These are phyloP conservation scores for Echiichthys vipera DNA, from an alignment of 2,797 vertebrate species.

Conservation along the genomic window DNA sequence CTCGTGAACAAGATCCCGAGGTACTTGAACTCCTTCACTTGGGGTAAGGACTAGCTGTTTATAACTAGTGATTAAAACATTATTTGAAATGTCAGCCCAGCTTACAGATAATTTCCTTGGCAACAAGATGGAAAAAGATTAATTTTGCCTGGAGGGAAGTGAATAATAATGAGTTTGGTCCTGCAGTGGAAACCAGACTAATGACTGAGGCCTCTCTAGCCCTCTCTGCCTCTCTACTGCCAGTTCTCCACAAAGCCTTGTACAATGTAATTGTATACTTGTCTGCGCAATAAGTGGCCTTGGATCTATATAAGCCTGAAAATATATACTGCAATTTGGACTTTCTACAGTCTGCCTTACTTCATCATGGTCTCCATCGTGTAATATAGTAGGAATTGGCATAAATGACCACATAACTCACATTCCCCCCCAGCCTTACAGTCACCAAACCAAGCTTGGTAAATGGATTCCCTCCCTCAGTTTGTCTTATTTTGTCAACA, in stretches of 20 bases:
- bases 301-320: slow-evolving; percentile 45
- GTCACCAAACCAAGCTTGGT: slow-evolving; percentile 9
- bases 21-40: no score
- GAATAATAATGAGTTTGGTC: slow-evolving; percentile 40
- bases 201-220: slow-evolving; percentile 47
- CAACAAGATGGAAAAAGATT: slow-evolving; percentile 29
- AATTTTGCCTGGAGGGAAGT: slow-evolving; percentile 35
- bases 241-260: slow-evolving; percentile 36
- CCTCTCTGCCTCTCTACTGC: slow-evolving; percentile 30
- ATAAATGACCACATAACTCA: slow-evolving; percentile 39
- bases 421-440: slow-evolving; percentile 43
- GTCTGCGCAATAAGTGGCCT: slow-evolving; percentile 30
- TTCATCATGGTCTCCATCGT: slow-evolving; percentile 40
- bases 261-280: slow-evolving; percentile 51
- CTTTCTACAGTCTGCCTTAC: slow-evolving; percentile 44
- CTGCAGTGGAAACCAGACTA: slow-evolving; percentile 54
- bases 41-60: slow-evolving; percentile 12
- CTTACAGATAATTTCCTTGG: slow-evolving; percentile 34
- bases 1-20: no score
- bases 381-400: slow-evolving; percentile 30
- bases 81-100: slow-evolving; percentile 30
- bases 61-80: slow-evolving; percentile 14
- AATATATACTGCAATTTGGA: slow-evolving; percentile 50
- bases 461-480: slow-evolving; percentile 34
- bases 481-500: slow-evolving; percentile 42